These are phyloP conservation scores for Hybos culiciformis DNA, from an alignment of 2,888 invertebrate genomes.

Conservation along the genomic window DNA sequence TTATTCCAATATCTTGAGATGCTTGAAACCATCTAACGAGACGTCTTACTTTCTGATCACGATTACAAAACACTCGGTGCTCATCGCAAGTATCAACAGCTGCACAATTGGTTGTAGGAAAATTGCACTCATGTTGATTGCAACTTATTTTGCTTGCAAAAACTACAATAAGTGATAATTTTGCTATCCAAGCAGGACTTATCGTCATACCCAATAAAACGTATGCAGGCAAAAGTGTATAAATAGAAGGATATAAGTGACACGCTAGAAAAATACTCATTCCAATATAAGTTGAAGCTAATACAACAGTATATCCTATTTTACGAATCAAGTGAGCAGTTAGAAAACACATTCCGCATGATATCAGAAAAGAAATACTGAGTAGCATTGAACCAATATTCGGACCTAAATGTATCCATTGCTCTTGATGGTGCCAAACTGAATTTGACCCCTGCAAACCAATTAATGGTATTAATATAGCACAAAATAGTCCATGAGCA, in stretches of 20 bases:
- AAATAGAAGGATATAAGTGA: slow-evolving; percentile 43
- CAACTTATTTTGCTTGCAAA: slow-evolving; percentile 32
- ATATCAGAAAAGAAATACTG: slow-evolving; percentile 45
- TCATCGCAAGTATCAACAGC: slow-evolving; percentile 27
- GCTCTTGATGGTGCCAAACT: slow-evolving; percentile 34
- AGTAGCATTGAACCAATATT: slow-evolving; percentile 47
- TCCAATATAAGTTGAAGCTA: slow-evolving; percentile 39
- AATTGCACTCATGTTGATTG: slow-evolving; percentile 28
- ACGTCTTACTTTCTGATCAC: slow-evolving; percentile 37
- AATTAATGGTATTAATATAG: slow-evolving; percentile 29
- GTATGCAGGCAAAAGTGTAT: slow-evolving; percentile 40
- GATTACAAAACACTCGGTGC: slow-evolving; percentile 32
- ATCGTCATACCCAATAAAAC: slow-evolving; percentile 44
- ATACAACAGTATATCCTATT: slow-evolving; percentile 38
- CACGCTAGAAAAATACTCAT: slow-evolving; percentile 46
- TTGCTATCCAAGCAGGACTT: slow-evolving; percentile 33
- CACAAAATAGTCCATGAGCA: slow-evolving; percentile 28
- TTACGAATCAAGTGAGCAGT: slow-evolving; percentile 41
- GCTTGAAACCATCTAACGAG: slow-evolving; percentile 42
- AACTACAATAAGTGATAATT: slow-evolving; percentile 29
- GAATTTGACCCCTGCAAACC: slow-evolving; percentile 34
- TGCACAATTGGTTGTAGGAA: slow-evolving; percentile 11
- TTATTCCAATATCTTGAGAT: slow-evolving; percentile 43
- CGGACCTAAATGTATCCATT: slow-evolving; percentile 32
- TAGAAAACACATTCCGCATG: slow-evolving; percentile 42